These are phyloP conservation scores for Zenarchopterus dispar DNA, from an alignment of 2,797 vertebrate genomes.

Conservation along the genomic window DNA sequence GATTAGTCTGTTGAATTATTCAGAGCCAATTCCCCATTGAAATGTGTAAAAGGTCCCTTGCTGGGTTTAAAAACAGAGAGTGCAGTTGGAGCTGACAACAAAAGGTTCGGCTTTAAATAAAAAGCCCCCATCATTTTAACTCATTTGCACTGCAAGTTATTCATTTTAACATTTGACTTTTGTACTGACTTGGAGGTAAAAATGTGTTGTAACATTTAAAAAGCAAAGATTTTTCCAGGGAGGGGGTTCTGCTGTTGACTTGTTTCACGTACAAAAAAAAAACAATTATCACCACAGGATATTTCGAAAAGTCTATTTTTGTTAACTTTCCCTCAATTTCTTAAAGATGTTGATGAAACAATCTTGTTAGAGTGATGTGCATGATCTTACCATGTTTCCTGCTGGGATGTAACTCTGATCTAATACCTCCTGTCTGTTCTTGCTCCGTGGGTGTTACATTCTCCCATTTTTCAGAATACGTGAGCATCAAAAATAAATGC, in stretches of 20 bases:
- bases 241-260: constrained; percentile 54
- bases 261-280: constrained; percentile 69
- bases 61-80: constrained; percentile 81
- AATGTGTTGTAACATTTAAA: constrained; percentile 65
- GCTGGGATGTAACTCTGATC: constrained; percentile 71
- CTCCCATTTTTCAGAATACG: too few relatives aligned
- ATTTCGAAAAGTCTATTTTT: constrained; percentile 52
- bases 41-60: constrained; percentile 83
- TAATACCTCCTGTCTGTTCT: constrained; percentile 48
- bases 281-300: constrained; percentile 71
- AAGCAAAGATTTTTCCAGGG: constrained; percentile 50
- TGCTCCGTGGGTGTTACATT: neutral
- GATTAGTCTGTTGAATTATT: constrained; percentile 85
- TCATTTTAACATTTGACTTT: constrained; percentile 76
- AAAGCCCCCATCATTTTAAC: constrained; percentile 69
- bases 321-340: constrained; percentile 31
- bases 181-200: constrained; percentile 63
- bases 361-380: constrained; percentile 52
- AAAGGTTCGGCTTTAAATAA: constrained; percentile 82
- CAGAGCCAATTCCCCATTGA: constrained; percentile 81
- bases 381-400: constrained; percentile 46
- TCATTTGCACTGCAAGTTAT: constrained; percentile 79
- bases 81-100: constrained; percentile 81
- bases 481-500: too few relatives aligned
- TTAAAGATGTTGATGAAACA: constrained; percentile 60